Evolutionary conservation across 2,888 invertebrate genomes (phyloP), one percentile per base, ranked within the genome.

Genomic region (Serripes groenlandicus): DNA sequence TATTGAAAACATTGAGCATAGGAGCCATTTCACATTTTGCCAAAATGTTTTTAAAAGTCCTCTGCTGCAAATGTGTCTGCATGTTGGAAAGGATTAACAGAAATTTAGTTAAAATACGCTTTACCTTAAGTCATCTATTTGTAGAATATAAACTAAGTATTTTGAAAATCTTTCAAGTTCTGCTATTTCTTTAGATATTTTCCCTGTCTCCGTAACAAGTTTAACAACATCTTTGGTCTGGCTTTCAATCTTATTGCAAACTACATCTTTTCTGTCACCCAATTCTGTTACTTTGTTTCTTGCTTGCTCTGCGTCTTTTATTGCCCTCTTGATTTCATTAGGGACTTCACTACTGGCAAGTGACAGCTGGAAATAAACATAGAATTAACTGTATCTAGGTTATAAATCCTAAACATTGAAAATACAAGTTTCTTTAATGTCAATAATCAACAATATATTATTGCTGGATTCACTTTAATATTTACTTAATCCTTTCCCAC

Each of bases 61-160:
- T 49, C 49, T 5, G 15, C 21, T 3, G 2, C 2, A 49, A 21
- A 21, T 15, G 15, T 5, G 49, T 49, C n/a, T n/a, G n/a, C n/a
- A n/a, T n/a, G n/a, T n/a, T n/a, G n/a, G n/a, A n/a, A n/a, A n/a
- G n/a, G n/a, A n/a, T n/a, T n/a, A n/a, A n/a, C n/a, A n/a, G n/a
- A n/a, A n/a, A n/a, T n/a, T n/a, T 49, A 3, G 49, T 49, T 21
- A 49, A 49, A 49, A 21, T 21, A 58, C 11, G 15, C 62, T 70
- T 72, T 85, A 93, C 94, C 94, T 94, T 52, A 93, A 82, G 26
- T 92, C 91, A 72, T 93, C 93, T 26, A 94, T 89, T 35, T 91
- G 88, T 15, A 89, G 85, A 5, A 93, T 84, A 64, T 89, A 90
- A 9, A 89, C 85, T 35, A 94, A 80, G 76, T 94, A 94, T 32